These are phyloP conservation scores for Solenodon paradoxus DNA, from an alignment of 2,113 vertebrate species.

Conservation along the genomic window DNA sequence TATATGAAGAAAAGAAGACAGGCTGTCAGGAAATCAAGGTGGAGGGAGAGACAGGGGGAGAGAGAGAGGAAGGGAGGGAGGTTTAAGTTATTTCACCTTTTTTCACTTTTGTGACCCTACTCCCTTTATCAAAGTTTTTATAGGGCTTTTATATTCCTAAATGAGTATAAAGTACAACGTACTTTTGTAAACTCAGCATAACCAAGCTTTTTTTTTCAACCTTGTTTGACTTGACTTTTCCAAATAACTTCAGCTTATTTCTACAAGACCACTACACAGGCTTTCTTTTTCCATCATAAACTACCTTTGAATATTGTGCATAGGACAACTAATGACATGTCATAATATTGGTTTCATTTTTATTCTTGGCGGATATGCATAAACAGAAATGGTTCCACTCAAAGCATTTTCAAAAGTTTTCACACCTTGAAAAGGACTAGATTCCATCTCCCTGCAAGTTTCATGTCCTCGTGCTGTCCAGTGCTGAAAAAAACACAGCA, in stretches of 20 bases:
- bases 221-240: constrained; percentile 13
- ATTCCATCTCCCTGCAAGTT: neutral
- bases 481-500: constrained; percentile 67
- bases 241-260: constrained; percentile 35
- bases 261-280: neutral
- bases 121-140: neutral
- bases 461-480: constrained; percentile 58
- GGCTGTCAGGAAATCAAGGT: neutral
- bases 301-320: neutral
- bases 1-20: neutral
- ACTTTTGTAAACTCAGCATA: constrained; percentile 28
- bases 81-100: neutral
- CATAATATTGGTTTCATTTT: neutral
- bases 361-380: neutral
- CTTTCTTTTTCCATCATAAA: neutral
- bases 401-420: neutral
- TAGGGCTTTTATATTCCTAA: neutral
- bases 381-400: neutral
- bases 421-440: neutral
- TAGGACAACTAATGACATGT: neutral
- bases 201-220: neutral
- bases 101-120: neutral
- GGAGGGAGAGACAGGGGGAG: too few species aligned
- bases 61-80: neutral
- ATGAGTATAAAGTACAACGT: too few species aligned